phyloP scores from a whole-genome alignment of 1,140 invertebrate species.

The Holotrichia oblita region DNA sequence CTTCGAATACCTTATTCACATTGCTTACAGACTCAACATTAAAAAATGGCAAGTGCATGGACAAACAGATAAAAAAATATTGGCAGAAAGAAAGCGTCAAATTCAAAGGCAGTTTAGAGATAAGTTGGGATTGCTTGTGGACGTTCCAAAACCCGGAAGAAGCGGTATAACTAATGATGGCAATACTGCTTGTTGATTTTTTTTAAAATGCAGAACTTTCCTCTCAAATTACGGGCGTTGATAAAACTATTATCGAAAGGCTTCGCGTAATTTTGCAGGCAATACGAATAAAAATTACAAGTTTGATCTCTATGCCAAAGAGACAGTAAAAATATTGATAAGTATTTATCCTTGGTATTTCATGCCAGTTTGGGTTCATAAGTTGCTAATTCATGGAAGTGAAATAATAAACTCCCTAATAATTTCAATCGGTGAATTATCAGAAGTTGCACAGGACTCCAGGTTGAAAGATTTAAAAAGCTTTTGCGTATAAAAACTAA shows the following conservation, averaged over 20 bases:
- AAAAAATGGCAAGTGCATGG: conserved; percentile 27
- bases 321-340: conserved; percentile 46
- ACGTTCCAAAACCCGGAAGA: conserved; percentile 55
- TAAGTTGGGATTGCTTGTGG: conserved; percentile 54
- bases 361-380: conserved; percentile 56
- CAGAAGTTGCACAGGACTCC: conserved; percentile 57
- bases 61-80: conserved; percentile 1
- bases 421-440: conserved; percentile 58
- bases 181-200: conserved; percentile 59
- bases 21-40: not conserved
- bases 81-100: conserved; percentile 19
- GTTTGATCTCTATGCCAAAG: conserved; percentile 49
- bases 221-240: conserved; percentile 54
- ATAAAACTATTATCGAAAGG: conserved; percentile 52
- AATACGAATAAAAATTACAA: conserved; percentile 45
- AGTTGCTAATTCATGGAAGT: conserved; percentile 54
- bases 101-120: conserved; percentile 43
- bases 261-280: conserved; percentile 52
- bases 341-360: conserved; percentile 53
- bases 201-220: conserved; percentile 53
- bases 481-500: not conserved
- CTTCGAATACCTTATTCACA: conserved; percentile 13
- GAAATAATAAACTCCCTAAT: conserved; percentile 50
- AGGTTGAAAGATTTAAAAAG: conserved; percentile 50
- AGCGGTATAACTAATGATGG: conserved; percentile 59